Conservation (phyloP, 2,113 vertebrate genomes). For the Larimichthys polyactis region DNA sequence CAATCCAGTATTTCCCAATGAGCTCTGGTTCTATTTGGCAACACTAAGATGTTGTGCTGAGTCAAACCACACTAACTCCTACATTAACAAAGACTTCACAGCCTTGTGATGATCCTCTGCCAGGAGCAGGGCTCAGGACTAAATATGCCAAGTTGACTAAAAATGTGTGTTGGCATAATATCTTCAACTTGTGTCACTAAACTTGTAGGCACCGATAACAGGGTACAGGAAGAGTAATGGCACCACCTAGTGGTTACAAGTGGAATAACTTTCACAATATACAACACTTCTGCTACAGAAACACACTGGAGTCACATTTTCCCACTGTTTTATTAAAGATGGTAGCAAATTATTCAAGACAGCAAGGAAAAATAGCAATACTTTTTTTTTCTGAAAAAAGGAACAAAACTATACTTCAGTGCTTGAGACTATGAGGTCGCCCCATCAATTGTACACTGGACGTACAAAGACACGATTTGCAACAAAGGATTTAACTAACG, state of each 20-base stretch:
- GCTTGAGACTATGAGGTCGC: constrained; percentile 67
- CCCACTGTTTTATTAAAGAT: constrained; percentile 68
- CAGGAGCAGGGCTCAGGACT: constrained; percentile 10
- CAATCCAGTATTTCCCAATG: constrained; percentile 48
- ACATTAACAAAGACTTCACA: constrained; percentile 59
- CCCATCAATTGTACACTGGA: constrained; percentile 46
- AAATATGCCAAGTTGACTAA: background rate
- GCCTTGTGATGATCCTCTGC: constrained; percentile 24
- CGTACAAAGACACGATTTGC: constrained; percentile 36
- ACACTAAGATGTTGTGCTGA: constrained; percentile 30
- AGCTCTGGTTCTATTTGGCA: constrained; percentile 32
- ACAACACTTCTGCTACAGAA: background rate
- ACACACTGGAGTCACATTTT: constrained; percentile 9
- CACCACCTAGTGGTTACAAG: constrained; percentile 56
- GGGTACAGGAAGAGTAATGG: background rate
- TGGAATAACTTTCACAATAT: background rate
- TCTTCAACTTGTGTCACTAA: background rate
- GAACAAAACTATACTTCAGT: constrained; percentile 75
- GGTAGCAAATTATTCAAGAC: constrained; percentile 48
- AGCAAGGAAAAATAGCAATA: constrained; percentile 59
- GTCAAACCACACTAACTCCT: constrained; percentile 58
- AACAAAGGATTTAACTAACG: constrained; percentile 33
- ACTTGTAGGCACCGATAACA: no score
- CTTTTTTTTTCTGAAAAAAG: constrained; percentile 49
- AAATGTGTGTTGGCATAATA: background rate